Percentiles rank a stretch among this genome's conserved stretches.
Conservation (phyloP, 2,113 vertebrate genomes). For the Nicator chloris region DNA sequence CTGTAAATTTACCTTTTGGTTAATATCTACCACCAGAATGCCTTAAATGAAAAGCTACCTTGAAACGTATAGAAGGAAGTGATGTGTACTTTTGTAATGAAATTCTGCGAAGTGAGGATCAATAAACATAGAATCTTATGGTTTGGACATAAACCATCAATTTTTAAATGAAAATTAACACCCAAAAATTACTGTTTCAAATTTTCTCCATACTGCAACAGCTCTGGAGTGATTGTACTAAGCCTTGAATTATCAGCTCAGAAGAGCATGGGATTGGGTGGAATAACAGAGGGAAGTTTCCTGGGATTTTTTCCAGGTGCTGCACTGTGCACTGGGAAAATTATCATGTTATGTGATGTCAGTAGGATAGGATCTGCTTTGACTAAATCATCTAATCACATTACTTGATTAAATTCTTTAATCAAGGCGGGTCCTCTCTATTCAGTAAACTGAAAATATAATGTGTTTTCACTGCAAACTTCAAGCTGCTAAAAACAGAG, state of each 20-base stretch:
- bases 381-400: neutral
- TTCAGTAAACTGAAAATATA: neutral
- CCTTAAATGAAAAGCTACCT: neutral
- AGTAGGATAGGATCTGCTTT: neutral
- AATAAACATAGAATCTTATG: neutral
- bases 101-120: neutral
- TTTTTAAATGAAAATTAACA: neutral
- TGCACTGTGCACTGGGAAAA: neutral
- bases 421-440: neutral
- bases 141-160: neutral
- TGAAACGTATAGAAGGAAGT: neutral
- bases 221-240: neutral
- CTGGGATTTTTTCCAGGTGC: neutral
- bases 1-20: neutral
- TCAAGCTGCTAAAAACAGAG: neutral
- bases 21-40: neutral
- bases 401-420: neutral
- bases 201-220: neutral
- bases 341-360: accelerated
- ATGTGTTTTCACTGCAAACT: neutral
- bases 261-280: neutral
- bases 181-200: neutral
- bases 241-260: neutral
- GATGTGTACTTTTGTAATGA: neutral
- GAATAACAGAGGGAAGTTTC: neutral